Base-by-base conservation (phyloP, 2,113 vertebrate genomes). In the Oncorhynchus keta region DNA sequence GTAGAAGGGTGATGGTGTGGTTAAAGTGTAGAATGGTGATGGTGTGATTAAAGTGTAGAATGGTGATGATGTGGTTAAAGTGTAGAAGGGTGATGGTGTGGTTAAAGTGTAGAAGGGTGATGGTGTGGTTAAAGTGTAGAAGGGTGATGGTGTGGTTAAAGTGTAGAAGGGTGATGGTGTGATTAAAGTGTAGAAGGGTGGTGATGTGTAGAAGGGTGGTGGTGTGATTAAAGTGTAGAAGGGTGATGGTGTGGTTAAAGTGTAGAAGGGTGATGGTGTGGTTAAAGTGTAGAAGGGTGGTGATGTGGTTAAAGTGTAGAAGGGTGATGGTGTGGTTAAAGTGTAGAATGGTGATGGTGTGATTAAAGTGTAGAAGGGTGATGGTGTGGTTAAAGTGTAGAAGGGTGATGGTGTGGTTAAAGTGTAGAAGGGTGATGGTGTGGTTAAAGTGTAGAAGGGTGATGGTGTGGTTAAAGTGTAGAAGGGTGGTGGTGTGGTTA, bases 221-320 rank as follows among this genome's bases (percentile, higher is more conserved):
- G 45, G 88, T 81, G 78, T 79, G 85, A 72, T 77, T 81, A 65
- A 72, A 55, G 30, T 76, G 78, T 78, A 78, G 83, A 81, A 79
- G 24, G 24, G 24, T 72, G 79, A 45, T 59, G 16, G 74, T 59
- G 35, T 68, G 70, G 28, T 48, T 48, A 48, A 12, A 65, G 45
- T 48, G 7, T 49, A 12, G 6, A 5, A 49, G 24, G 24, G 24
- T 5, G 7, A 9, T 49, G 45, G 88, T 81, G 78, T 79, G 85
- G 73, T 77, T 81, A 65, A 72, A 55, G 30, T 75, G 77, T 78
- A 78, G 83, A 81, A 79, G 24, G 24, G 24, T 73, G 79, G 49
- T n/a, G 16, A 71, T 59, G 35, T 68, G 70, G 61, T 49, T 49
- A 49, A 12, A 65, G 48, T 6, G 8, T 49, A 12, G 7, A 6